Evolutionary conservation across 2,797 vertebrate species (phyloP).

Genomic region (Myotis myotis): DNA sequence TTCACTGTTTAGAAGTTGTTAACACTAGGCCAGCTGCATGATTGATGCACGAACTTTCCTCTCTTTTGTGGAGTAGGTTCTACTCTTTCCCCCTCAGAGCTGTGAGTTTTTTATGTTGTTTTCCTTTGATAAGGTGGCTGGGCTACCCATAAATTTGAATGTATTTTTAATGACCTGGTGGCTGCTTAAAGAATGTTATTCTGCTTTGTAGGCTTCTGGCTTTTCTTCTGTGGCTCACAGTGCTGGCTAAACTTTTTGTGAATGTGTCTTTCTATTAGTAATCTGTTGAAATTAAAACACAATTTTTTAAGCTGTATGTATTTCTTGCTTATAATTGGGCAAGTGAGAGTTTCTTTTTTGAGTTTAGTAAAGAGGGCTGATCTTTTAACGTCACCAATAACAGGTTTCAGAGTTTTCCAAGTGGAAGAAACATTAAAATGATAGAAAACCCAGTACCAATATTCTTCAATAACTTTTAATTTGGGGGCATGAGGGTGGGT

Average conservation of each 20-base stretch:
- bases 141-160: slow-evolving; percentile 62
- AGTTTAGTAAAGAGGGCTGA: neutral
- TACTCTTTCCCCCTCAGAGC: slow-evolving; percentile 66
- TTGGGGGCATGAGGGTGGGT: neutral
- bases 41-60: slow-evolving; percentile 72
- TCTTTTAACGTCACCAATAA: neutral
- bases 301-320: neutral
- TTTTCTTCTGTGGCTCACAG: slow-evolving; percentile 25
- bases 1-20: slow-evolving; percentile 79
- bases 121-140: slow-evolving; percentile 73
- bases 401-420: neutral
- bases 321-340: neutral
- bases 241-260: neutral
- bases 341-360: neutral
- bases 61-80: slow-evolving; percentile 64
- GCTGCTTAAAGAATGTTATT: neutral
- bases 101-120: slow-evolving; percentile 67
- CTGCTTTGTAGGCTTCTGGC: slow-evolving; percentile 29
- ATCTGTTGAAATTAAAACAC: neutral
- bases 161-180: slow-evolving; percentile 37
- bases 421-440: neutral
- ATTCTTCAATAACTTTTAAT: neutral
- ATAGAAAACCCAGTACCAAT: neutral
- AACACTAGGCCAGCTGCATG: slow-evolving; percentile 68
- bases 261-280: neutral